Base-by-base conservation (phyloP, 2,113 vertebrate species). In the Cyprinodon tularosa region DNA sequence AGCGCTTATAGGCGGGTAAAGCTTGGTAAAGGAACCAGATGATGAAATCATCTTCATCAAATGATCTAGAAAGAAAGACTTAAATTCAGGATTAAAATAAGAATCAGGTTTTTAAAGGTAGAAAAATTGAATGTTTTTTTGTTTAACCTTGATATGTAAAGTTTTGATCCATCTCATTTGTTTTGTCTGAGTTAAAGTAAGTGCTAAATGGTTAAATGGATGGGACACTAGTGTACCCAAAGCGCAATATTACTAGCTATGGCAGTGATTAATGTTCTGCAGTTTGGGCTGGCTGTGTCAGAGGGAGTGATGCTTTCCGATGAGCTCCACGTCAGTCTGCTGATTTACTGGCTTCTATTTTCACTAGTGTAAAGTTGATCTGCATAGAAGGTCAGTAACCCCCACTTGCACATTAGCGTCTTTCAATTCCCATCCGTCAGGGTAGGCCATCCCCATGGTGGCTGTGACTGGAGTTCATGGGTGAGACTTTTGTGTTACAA, bases 301-400 rank as follows among this genome's bases (percentile, higher is more conserved):
- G 81, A 94, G 93, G 93, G 91, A 95, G 92, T 77, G 87, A 93
- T 88, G 83, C 89, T 91, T 93, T 93, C 93, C 93, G 94, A 74
- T 73, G 87, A 91, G 91, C 70, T 45, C 76, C 37, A 62, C 80
- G 76, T 88, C 67, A 74, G 85, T 68, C 78, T 22, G 69, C 91
- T 96, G 95, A 96, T 97, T 96, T 97, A 97, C 91, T 90, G 82
- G 92, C 91, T 91, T 93, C 94, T 94, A 94, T 96, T 96, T 95
- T 94, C 92, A 95, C 93, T 93, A 92, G 78, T 85, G 93, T 94
- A 91, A 96, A 96, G 96, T 95, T 96, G 95, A 94, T 94, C 93
- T 94, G 94, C 86, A 90, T 87, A 89, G 95, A 97, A 97, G 96
- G 96, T 97, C 96, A 96, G 92, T 90, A 90, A 92, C 93, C 94